Percentiles rank a stretch among this genome's conserved stretches.
Evolutionary conservation across 2,113 vertebrate genomes (phyloP).

Genomic region (Tragulus kanchil): DNA sequence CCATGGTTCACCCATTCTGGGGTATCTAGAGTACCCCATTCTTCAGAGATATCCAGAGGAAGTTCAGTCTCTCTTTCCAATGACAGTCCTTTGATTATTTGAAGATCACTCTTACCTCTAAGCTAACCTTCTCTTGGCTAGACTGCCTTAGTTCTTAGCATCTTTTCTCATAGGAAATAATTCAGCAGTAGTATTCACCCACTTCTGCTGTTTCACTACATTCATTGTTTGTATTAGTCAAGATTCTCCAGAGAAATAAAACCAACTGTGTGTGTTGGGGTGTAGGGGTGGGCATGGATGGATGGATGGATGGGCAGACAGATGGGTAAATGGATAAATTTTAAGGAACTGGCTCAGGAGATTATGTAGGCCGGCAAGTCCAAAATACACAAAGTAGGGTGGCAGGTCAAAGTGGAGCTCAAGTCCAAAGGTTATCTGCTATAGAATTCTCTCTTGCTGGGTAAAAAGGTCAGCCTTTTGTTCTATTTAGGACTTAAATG

Average conservation of each 20-base stretch:
- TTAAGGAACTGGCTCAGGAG: neutral
- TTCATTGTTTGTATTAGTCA: neutral
- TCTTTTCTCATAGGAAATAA: neutral
- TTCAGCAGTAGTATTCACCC: neutral
- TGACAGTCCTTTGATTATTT: neutral
- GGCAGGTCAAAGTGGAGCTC: neutral
- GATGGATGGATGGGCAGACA: neutral
- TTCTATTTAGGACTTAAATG: neutral
- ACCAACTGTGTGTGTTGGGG: neutral
- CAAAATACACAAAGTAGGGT: neutral
- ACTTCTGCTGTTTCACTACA: neutral
- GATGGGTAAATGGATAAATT: accelerated
- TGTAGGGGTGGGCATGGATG: accelerated
- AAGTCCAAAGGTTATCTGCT: neutral
- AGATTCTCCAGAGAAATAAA: neutral
- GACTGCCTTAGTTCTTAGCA: neutral
- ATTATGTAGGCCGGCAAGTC: neutral
- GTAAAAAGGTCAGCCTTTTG: neutral
- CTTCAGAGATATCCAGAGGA: neutral
- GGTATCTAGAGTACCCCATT: neutral
- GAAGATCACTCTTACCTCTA: neutral
- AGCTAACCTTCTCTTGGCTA: neutral
- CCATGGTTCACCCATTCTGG: accelerated
- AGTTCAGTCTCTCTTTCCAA: neutral
- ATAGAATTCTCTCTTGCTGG: neutral